A percentile compares a stretch with the other conserved stretches of the same genome.
phyloP scores from a whole-genome alignment of 1,140 invertebrate genomes.

The Lerema accius region DNA sequence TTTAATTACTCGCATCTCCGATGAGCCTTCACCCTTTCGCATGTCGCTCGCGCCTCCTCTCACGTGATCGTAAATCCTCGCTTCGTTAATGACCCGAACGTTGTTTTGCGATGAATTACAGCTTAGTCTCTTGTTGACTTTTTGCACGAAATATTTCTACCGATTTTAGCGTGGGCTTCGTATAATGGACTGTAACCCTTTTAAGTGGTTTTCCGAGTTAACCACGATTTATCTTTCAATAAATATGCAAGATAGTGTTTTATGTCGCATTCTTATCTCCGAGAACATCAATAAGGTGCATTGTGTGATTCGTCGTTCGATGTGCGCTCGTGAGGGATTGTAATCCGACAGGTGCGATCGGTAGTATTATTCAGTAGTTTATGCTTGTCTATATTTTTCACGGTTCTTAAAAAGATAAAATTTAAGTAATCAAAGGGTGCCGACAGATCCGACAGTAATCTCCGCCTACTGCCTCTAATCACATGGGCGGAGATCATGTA shows the following conservation, averaged over 20 bases:
- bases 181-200: constrained; percentile 59
- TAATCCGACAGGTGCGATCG: constrained; percentile 24
- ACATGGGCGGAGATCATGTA: constrained; percentile 34
- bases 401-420: constrained; percentile 12
- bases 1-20: constrained; percentile 74
- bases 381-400: constrained; percentile 24
- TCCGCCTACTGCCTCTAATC: constrained; percentile 35
- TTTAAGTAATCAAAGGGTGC: constrained; percentile 19
- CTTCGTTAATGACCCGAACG: constrained; percentile 66
- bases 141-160: constrained; percentile 61
- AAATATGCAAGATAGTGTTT: constrained; percentile 53
- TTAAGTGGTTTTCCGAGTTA: constrained; percentile 65
- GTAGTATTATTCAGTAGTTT: constrained; percentile 22
- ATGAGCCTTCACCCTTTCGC: constrained; percentile 46
- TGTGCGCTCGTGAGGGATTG: constrained; percentile 6
- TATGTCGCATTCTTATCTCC: constrained; percentile 46
- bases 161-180: constrained; percentile 58
- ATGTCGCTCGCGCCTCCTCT: constrained; percentile 42
- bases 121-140: constrained; percentile 61
- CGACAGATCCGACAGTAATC: constrained; percentile 36
- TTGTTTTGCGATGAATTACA: constrained; percentile 67
- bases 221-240: constrained; percentile 62
- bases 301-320: constrained; percentile 36
- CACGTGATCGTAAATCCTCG: constrained; percentile 72
- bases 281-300: constrained; percentile 47